Base-by-base conservation (phyloP, 2,797 vertebrate species). In the Leptoclinus maculatus region DNA sequence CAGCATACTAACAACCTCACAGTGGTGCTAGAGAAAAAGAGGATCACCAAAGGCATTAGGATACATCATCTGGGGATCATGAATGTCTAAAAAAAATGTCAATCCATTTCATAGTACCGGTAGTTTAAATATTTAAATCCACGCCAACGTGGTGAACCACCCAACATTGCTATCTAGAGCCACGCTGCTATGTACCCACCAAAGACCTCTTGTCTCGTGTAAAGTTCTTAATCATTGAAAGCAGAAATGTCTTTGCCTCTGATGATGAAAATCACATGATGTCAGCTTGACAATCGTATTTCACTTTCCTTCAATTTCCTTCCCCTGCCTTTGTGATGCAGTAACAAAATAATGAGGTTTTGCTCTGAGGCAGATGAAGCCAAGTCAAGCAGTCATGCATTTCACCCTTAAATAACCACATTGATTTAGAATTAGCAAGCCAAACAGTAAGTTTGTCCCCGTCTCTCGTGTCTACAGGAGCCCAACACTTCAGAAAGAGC, bases 391-490 rank as follows among this genome's bases (percentile, higher is more conserved):
- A 77, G 77, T 80, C 80, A 66, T 62, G 76, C 78, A 60, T 89
- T 88, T 82, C 79, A 56, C 66, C 74, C 71, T 83, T 79, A 87
- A 88, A 88, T 84, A 83, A 78, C 82, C 38, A 69, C 80, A 90
- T 58, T 81, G 84, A 92, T 83, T 90, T 75, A 60, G 87, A 89
- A 88, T 89, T 87, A 91, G 74, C 43, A 78, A 84, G 51, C 74
- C 83, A 86, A 90, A 83, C 69, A 71, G 54, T 43, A 53, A 82
- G 69, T 64, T n/a, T 66, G 39, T 76, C 68, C 63, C 68, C 11
- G 41, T 84, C 75, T 78, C 72, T 77, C 0, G 2, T 71, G 62
- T 66, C 71, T 78, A 23, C 78, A 83, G 85, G 78, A 87, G 76
- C 76, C 68, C 47, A 60, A 83, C 82, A 78, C 87, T 76, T 81